A percentile compares a stretch with the other conserved stretches of the same genome.
Evolutionary conservation across 1,140 invertebrate species (phyloP).

Genomic region (fruit fly (Drosophila melanogaster)): Release_6_plus_ISO1_MT NT_037436.4:6790001-6790500

Average conservation of each 20-base stretch:
- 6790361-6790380: constrained; percentile 9
- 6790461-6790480: constrained; percentile 11
- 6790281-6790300: background rate
- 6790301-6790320: background rate
- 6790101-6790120: constrained; percentile 30
- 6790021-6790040: constrained; percentile 67
- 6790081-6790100: constrained; percentile 5
- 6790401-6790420: constrained; percentile 59
- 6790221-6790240: constrained; percentile 20
- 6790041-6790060: constrained; percentile 29
- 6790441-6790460: constrained; percentile 20
- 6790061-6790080: constrained; percentile 3
- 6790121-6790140: constrained; percentile 81
- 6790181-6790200: constrained; percentile 84
- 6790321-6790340: constrained; percentile 1
- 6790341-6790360: constrained; percentile 7
- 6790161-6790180: constrained; percentile 85
- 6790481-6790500: constrained; percentile 17
- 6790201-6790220: constrained; percentile 61
- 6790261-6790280: constrained; percentile 7
- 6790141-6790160: constrained; percentile 83
- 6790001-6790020: constrained; percentile 16
- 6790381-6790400: constrained; percentile 41
- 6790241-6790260: constrained; percentile 29
- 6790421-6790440: constrained; percentile 17